Base-by-base conservation (phyloP, 2,797 vertebrate genomes). In the Gymnocypris eckloni region DNA sequence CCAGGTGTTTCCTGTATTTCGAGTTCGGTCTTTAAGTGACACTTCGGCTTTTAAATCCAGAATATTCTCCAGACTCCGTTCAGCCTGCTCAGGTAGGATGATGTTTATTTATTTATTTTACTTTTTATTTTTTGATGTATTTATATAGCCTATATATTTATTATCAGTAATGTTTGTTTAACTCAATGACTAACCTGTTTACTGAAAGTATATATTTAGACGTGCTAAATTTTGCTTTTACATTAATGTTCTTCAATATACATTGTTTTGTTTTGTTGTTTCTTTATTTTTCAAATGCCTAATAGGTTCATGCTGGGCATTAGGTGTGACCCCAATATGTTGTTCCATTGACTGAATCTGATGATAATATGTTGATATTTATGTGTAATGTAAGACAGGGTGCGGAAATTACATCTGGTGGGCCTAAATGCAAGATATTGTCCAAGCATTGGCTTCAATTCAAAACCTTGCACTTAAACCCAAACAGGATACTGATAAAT, bases 11-110 rank as follows among this genome's bases (percentile, higher is more conserved):
- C 90, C 92, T 54, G 82, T 86, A 0, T 85, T 91, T 64, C 93
- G 95, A 88, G 43, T 88, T 66, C 93, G 95, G 56, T 96, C 95
- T 8, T 91, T 92, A 13, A 96, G 95, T 85, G 95, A 96, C 84
- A 87, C 90, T 41, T 95, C 92, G 0, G 92, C 93, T 28, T 96
- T 95, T 84, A 92, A 90, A 81, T 90, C 91, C 79, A 93, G 93
- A 82, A 92, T 95, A 70, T 41, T 95, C 84, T 89, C 79, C 87
- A 92, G 91, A 87, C 92, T 96, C 67, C 84, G 92, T 6, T 91
- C 92, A 33, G 92, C 94, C 11, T 90, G 88, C 45, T 95, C 95
- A 95, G 95, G 95, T 96, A 94, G 25, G 91, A n/a, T 39, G 6
- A 18, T n/a, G 9, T 80, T 39, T 64, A 6, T 50, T 83, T 25